Percentiles rank a stretch among this genome's conserved stretches.
phyloP scores from a whole-genome alignment of 2,888 invertebrate genomes.

The Cotesia congregata region DNA sequence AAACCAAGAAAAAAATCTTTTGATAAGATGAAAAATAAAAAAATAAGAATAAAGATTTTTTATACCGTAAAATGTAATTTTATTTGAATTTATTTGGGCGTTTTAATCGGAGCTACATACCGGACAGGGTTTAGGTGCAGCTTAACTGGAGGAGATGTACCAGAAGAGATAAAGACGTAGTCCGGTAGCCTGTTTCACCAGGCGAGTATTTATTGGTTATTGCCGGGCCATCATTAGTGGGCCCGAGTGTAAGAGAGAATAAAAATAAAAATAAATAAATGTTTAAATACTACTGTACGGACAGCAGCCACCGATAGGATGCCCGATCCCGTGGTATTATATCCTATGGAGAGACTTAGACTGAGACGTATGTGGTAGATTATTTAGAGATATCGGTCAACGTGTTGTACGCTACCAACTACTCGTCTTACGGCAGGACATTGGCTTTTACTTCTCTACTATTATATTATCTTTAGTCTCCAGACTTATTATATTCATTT shows the following conservation, averaged over 20 bases:
- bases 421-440: conserved; percentile 2
- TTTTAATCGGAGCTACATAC: conserved; percentile 6
- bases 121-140: not conserved
- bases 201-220: conserved; percentile 67
- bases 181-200: conserved; percentile 65
- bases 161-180: conserved; percentile 63
- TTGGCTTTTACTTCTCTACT: too few relatives aligned
- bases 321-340: too few relatives aligned
- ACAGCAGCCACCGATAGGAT: not conserved
- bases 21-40: too few relatives aligned
- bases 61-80: too few relatives aligned
- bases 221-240: conserved; percentile 69
- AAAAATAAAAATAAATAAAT: conserved; percentile 17
- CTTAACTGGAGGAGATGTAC: conserved; percentile 52
- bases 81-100: too few relatives aligned
- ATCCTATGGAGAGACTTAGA: not conserved
- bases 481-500: too few relatives aligned
- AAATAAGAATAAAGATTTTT: too few relatives aligned
- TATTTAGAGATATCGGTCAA: conserved; percentile 58
- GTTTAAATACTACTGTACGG: not conserved
- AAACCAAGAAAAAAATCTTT: not conserved
- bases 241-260: conserved; percentile 40
- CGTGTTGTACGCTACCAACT: conserved; percentile 22
- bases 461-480: too few relatives aligned
- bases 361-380: conserved; percentile 55